Evolutionary conservation across 2,888 invertebrate genomes (phyloP), one percentile per base, ranked within the genome.

Genomic region (Tanypteryx hageni): DNA sequence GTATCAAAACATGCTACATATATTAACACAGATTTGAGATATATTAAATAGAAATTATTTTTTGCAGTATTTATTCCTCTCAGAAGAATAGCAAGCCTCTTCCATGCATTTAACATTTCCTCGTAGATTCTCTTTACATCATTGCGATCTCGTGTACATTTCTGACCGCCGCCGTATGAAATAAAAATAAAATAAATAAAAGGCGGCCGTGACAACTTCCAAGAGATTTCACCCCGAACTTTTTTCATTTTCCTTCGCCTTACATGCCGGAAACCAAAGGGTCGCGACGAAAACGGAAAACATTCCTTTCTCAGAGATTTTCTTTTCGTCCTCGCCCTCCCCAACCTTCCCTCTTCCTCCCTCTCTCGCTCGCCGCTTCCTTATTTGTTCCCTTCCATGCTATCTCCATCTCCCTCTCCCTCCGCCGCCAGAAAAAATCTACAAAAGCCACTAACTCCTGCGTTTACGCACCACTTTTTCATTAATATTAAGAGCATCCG

Each of bases 121-220:
- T 58, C 0, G 8, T 58, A n/a, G 22, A 14, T 14, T 11, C 85
- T 27, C 86, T 86, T 22, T 31, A 89, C 64, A 27, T 5, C 89
- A 44, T 31, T 11, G 18, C 89, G 59, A 22, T 44, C 59, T 57
- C 18, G n/a, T 64, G 3, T 16, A 27, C 57, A 16, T 58, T 22
- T 85, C 85, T 58, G n/a, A 83, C 83, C 56, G 83, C 27, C n/a
- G 61, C 68, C 64, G 64, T 16, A 89, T 61, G 27, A 89, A 89
- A 89, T 61, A 61, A 83, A 57, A 82, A 58, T n/a, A n/a, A n/a
- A 68, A 68, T 3, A 44, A 44, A 44, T 44, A 44, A 27, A 64
- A 86, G 61, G 22, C 86, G 59, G 16, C 86, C 31, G 59, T 59
- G 89, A 64, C 64, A 64, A 89, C 89, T 89, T 89, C 89, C 64